Conservation (phyloP, 2,113 vertebrate species). For the Oryzias curvinotus region DNA sequence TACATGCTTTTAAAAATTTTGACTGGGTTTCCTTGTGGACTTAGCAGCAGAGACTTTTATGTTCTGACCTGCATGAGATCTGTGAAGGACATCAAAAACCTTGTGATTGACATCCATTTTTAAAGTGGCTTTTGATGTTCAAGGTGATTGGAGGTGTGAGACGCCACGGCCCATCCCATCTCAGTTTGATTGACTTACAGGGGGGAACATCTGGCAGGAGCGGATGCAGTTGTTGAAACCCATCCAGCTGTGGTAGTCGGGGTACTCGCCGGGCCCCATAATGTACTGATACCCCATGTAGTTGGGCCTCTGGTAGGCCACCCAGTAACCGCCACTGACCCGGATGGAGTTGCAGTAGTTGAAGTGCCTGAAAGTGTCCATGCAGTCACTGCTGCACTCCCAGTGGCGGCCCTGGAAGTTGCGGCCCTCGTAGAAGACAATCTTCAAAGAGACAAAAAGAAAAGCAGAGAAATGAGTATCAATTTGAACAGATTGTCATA, state of each 20-base stretch:
- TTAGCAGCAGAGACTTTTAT: slow-evolving; percentile 59
- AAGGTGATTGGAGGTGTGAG: slow-evolving; percentile 34
- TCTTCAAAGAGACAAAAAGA: slow-evolving; percentile 45
- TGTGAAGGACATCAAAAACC: slow-evolving; percentile 73
- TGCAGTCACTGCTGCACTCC: slow-evolving; percentile 75
- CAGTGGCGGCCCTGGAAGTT: slow-evolving; percentile 77
- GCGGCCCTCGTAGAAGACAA: slow-evolving; percentile 76
- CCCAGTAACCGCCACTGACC: slow-evolving; percentile 73
- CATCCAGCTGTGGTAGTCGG: slow-evolving; percentile 72
- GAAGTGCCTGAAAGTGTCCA: slow-evolving; percentile 76
- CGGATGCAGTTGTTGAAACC: slow-evolving; percentile 80
- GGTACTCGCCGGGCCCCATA: slow-evolving; percentile 72
- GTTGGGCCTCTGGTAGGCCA: slow-evolving; percentile 75
- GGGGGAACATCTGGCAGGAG: slow-evolving; percentile 78
- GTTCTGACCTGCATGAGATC: slow-evolving; percentile 59
- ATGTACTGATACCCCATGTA: slow-evolving; percentile 78
- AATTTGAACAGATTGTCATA: background rate
- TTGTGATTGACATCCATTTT: slow-evolving; percentile 69
- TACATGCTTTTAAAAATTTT: slow-evolving; percentile 64
- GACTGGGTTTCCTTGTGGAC: slow-evolving; percentile 70
- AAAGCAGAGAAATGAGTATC: background rate
- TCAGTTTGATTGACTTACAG: slow-evolving; percentile 76
- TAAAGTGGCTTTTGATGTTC: slow-evolving; percentile 66
- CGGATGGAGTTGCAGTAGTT: slow-evolving; percentile 77
- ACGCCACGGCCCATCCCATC: slow-evolving; percentile 40